Evolutionary conservation across 2,888 invertebrate genomes (phyloP), one percentile per base, ranked within the genome.

Genomic region (Mimachlamys varia): DNA sequence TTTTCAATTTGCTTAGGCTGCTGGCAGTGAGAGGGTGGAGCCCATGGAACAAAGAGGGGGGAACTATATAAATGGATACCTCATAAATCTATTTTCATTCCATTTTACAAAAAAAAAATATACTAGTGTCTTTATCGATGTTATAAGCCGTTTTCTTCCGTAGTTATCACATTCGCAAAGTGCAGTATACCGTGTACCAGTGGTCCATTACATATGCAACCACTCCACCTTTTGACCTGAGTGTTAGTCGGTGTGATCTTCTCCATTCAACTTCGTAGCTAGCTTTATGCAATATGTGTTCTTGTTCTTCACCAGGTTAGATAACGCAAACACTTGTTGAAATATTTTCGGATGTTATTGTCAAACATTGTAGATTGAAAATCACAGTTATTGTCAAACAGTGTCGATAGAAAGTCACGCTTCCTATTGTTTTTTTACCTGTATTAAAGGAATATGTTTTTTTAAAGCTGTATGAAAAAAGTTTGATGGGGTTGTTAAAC

Each of bases 31-130:
- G 76, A 76, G 76, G 76, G 76, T 76, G 27, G 33, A 33, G 2
- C 76, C 58, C 15, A 19, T 22, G 58, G 76, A 76, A 13, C 76
- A 76, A 10, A 76, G 58, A 62, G 22, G n/a, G 62, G 62, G 62
- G 15, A 76, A 10, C 76, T 33, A 27, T n/a, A n/a, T n/a, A n/a
- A n/a, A n/a, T 33, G 33, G 76, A 76, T 76, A 76, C 76, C 76
- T 76, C 76, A 76, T 62, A 10, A 44, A 33, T 76, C 76, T 76
- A 76, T 76, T 76, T 76, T 76, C 76, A 76, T 76, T 76, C 76
- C 76, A 76, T 76, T 76, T 76, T 33, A 76, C 27, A 76, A 76
- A 33, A 76, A 76, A 33, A 76, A 15, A 76, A 76, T 33, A 44
- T 44, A 44, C 44, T 44, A 76, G 76, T 76, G 76, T 76, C 76